Conservation (phyloP, 2,797 vertebrate species). For the Pitangus sulphuratus region DNA sequence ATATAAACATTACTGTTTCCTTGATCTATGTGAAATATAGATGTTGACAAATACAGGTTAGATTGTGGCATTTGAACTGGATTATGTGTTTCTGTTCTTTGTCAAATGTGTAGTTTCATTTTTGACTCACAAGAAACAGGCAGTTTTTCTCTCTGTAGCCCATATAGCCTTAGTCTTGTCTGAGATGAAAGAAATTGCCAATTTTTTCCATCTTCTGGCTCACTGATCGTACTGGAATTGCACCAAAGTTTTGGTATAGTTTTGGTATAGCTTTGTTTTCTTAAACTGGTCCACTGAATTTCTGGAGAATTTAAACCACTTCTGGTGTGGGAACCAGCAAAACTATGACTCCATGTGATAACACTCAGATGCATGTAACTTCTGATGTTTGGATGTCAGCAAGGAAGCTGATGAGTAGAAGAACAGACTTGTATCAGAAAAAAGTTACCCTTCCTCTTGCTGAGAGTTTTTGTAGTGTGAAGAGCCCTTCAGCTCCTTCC, state of each 20-base stretch:
- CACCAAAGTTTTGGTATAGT: neutral
- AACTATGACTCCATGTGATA: constrained; percentile 44
- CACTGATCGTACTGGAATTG: neutral
- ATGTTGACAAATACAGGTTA: neutral
- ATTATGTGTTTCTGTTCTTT: neutral
- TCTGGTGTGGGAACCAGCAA: neutral
- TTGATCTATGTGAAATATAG: neutral
- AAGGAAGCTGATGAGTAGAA: neutral
- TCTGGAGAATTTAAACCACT: constrained; percentile 35
- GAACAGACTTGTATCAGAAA: neutral
- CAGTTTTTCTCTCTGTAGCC: neutral
- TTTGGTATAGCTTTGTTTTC: constrained; percentile 13
- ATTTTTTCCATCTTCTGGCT: neutral
- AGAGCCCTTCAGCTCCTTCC: neutral
- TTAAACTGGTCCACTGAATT: constrained; percentile 7
- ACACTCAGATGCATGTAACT: constrained; percentile 9
- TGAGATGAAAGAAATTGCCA: neutral
- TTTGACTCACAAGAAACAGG: neutral
- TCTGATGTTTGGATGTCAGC: constrained; percentile 12
- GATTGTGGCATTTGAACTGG: neutral
- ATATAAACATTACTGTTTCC: neutral
- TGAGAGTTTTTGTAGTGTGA: neutral
- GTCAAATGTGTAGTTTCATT: neutral
- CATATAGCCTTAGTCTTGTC: neutral
- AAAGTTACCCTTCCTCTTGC: neutral